Evolutionary conservation across 2,797 vertebrate genomes (phyloP).

Genomic region (Ataeniobius toweri): DNA sequence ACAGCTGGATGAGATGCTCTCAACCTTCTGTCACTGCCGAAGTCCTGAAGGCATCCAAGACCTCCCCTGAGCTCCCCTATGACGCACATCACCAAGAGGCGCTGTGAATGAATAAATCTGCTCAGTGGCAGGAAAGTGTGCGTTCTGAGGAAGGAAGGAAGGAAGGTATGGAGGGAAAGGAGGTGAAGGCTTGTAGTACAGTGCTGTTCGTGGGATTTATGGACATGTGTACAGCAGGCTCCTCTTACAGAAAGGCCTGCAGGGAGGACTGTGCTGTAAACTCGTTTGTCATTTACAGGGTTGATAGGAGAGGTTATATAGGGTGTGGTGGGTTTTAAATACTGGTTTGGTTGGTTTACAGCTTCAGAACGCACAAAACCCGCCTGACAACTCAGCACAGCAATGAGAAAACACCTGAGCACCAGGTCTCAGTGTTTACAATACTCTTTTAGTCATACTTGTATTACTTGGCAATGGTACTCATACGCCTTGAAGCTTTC

Average conservation of each 20-base stretch:
- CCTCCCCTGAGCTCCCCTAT: slow-evolving; percentile 50
- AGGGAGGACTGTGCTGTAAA: slow-evolving; percentile 54
- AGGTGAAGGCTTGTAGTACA: slow-evolving; percentile 49
- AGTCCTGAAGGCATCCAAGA: slow-evolving; percentile 46
- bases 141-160: slow-evolving; percentile 16
- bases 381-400: slow-evolving; percentile 33
- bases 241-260: slow-evolving; percentile 37
- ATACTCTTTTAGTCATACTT: slow-evolving; percentile 38
- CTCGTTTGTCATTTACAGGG: slow-evolving; percentile 58
- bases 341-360: slow-evolving; percentile 71
- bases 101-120: slow-evolving; percentile 26
- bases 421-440: slow-evolving; percentile 12
- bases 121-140: slow-evolving; percentile 30
- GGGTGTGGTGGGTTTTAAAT: slow-evolving; percentile 67
- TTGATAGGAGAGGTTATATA: slow-evolving; percentile 57
- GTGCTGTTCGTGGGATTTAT: neutral
- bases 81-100: slow-evolving; percentile 28
- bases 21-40: slow-evolving; percentile 22
- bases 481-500: too few relatives aligned
- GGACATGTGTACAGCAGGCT: slow-evolving; percentile 37
- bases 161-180: slow-evolving; percentile 28
- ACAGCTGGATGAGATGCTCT: slow-evolving; percentile 70
- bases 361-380: slow-evolving; percentile 53
- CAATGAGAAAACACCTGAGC: slow-evolving; percentile 34
- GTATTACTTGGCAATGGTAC: neutral